Evolutionary conservation across 2,113 vertebrate species (phyloP).

Genomic region (Pandion haliaetus): DNA sequence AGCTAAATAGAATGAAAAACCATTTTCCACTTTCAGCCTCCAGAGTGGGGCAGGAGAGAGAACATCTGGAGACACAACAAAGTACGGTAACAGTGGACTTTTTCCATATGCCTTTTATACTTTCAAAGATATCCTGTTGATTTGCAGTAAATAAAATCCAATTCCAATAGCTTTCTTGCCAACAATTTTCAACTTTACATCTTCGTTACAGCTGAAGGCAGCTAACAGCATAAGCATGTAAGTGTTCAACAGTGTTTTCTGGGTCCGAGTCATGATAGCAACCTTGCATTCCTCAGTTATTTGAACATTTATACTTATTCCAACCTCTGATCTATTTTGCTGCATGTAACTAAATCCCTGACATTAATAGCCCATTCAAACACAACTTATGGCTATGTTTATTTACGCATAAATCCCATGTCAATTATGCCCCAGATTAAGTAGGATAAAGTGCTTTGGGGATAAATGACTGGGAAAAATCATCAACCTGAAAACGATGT

Average conservation of each 20-base stretch:
- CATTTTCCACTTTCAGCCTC: neutral
- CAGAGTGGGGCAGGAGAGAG: neutral
- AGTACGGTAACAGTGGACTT: neutral
- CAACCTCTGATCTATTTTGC: neutral
- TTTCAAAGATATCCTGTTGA: constrained; percentile 32
- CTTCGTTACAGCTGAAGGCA: neutral
- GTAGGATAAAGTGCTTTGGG: constrained; percentile 10
- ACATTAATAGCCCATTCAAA: neutral
- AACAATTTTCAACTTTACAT: neutral
- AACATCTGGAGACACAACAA: constrained; percentile 25
- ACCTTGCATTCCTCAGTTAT: neutral
- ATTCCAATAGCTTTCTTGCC: neutral
- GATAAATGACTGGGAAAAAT: constrained; percentile 40
- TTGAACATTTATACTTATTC: neutral
- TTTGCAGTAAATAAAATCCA: constrained; percentile 37
- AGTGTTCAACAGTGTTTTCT: neutral
- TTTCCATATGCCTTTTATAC: constrained; percentile 3
- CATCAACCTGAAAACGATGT: constrained; percentile 44
- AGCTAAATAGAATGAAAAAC: neutral
- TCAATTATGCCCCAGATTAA: constrained; percentile 50
- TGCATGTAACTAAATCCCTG: neutral
- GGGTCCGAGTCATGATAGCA: neutral
- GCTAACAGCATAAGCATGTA: neutral
- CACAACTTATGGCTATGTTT: neutral
- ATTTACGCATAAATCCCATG: neutral